Base-by-base conservation (phyloP, 2,113 vertebrate genomes). In the Porphyrio hochstetteri region DNA sequence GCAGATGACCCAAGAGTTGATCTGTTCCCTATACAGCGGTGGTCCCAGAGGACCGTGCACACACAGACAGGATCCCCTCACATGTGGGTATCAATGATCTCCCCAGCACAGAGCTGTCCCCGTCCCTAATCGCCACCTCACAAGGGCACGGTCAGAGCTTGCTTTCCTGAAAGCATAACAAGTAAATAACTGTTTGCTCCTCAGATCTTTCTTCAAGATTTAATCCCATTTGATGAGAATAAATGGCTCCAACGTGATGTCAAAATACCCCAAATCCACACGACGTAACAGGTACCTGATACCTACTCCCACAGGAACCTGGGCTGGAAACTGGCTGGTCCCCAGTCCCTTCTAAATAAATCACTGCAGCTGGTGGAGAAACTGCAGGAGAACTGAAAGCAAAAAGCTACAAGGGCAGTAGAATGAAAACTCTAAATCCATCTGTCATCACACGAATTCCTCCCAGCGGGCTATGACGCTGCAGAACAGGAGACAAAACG, bases 351-450 rank as follows among this genome's bases (percentile, higher is more conserved):
- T 59, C 82, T 70, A 86, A 94, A 90, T 50, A 70, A 91, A 90
- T 92, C 79, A 50, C 60, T 81, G 78, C 77, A 52, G n/a, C 11
- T 88, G 82, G 88, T 69, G 96, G 82, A 77, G 29, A 90, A 95
- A 95, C 81, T 86, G 80, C 63, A 83, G 67, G 28, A 91, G 36
- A 48, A 83, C 46, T 83, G 42, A 33, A 77, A 77, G 82, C 71
- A 88, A 90, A 90, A 86, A 82, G 68, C 64, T 86, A 48, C 75
- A 63, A 88, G 90, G 64, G 75, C 92, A 93, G 82, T 36, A 86
- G 71, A 93, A 94, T 70, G 93, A 86, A 94, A 83, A 20, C 72
- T 88, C 82, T 86, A 88, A 90, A 93, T 83, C 76, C 76, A 95
- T 83, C 94, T 90, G 82, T 90, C 85, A 92, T 86, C 85, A 86